Base-by-base conservation (phyloP, 2,113 vertebrate species). In the Oryctolagus cuniculus region DNA sequence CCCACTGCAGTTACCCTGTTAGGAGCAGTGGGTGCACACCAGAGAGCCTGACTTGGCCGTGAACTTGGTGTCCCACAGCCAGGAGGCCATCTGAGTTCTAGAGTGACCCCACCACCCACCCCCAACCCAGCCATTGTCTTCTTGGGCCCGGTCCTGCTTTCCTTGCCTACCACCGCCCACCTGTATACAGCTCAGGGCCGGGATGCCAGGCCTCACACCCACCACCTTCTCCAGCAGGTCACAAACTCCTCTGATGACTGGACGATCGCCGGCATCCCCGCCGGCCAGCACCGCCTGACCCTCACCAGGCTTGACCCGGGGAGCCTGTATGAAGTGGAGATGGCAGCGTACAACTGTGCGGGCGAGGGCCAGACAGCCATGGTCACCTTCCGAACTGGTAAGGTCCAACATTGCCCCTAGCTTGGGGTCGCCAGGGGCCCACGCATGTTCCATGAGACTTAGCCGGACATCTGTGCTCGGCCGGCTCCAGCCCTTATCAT, bases 331-430 rank as follows among this genome's bases (percentile, higher is more conserved):
- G 99, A 99, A 97, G 99, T 99, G 93, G 99, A 99, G 98, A 99
- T 99, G 99, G 97, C 99, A 0, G 99, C 99, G 77, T 99, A 98
- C 96, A 99, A 99, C 98, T 99, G 99, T 12, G 98, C 99, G 0
- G 99, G 99, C 2, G 97, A 99, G 90, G 99, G 99, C 72, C 99
- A 99, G 97, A 99, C 99, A 0, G 99, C 99, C 89, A 99, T 99
- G 99, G 99, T 99, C 98, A 99, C 99, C 96, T 99, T 99, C 98
- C 98, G 99, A 96, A 99, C 99, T 1, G 99, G 99, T 98, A 98
- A 98, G 97, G 98, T 98, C 79, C 53, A 49, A 55, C 24, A 1
- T 17, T 58, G 38, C 51, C 29, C 90, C 51, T 17, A 5, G 29
- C 19, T 75, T 53, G 64, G 79, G 11, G n/a, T 67, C 58, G n/a